Evolutionary conservation across 2,797 vertebrate species (phyloP), one percentile per base, ranked within the genome.

Genomic region (Austrolebias charrua): DNA sequence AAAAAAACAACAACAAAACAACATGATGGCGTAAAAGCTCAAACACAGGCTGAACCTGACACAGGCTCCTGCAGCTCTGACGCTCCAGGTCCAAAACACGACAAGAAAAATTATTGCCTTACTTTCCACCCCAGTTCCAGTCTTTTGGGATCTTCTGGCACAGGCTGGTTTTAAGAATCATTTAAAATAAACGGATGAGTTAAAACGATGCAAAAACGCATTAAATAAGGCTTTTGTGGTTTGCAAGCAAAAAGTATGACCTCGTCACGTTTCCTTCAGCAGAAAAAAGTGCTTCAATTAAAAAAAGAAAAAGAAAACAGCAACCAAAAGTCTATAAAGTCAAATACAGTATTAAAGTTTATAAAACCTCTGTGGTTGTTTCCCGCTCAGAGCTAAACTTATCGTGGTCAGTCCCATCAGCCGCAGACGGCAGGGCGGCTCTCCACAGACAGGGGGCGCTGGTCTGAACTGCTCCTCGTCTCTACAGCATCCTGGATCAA

Each of bases 201-300:
- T 56, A 69, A 40, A 66, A 69, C 31, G 24, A 79, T 65, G 73
- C 20, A 35, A 46, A 67, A 64, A 70, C 44, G 31, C n/a, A 60
- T 40, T 50, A 65, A n/a, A 44, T 44, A 15, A 15, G 43, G 46
- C 59, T 54, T 55, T 18, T 1, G 1, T 54, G 24, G 20, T 40
- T 46, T 51, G 59, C 76, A 35, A 60, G 38, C 65, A 18, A 72
- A 67, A 49, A 35, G 18, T 20, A 49, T 55, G 44, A 52, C 55
- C 14, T 52, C 45, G 31, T 78, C 20, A 18, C 33, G 31, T 61
- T 73, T 70, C 24, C 47, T 56, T 72, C 68, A 70, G 38, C 24
- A 24, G 24, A 24, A 66, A 13, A 86, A 86, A 86, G 86, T 88
- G 86, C 87, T 85, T 80, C 43, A 40, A 76, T 56, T 47, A n/a